Conservation (phyloP, 2,797 vertebrate genomes). For the Miichthys miiuy region DNA sequence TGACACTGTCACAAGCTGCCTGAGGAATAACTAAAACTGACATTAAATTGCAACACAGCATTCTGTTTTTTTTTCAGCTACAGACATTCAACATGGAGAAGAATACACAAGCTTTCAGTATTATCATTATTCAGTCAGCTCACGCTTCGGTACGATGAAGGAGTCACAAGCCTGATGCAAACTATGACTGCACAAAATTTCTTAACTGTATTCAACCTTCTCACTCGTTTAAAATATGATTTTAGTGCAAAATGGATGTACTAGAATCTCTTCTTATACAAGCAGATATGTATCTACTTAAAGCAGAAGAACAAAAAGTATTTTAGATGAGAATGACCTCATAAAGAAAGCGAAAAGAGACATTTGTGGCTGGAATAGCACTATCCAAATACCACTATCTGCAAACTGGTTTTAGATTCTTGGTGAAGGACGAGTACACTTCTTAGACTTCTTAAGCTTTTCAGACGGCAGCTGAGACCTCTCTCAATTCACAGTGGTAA, state of each 20-base stretch:
- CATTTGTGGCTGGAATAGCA: neutral
- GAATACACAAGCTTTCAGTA: neutral
- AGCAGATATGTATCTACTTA: neutral
- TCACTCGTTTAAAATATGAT: neutral
- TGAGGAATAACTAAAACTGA: constrained; percentile 36
- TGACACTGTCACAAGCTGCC: constrained; percentile 25
- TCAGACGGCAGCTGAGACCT: constrained; percentile 1
- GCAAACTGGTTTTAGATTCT: neutral
- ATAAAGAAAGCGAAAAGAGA: neutral
- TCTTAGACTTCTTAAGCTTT: constrained; percentile 1
- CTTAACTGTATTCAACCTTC: neutral
- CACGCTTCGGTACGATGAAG: neutral
- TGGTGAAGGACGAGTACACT: neutral
- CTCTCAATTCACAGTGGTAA: constrained; percentile 8
- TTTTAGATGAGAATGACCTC: neutral
- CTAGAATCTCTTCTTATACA: neutral
- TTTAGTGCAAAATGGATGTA: neutral
- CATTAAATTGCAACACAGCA: constrained; percentile 15
- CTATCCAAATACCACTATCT: too few species aligned
- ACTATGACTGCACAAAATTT: neutral
- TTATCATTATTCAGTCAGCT: constrained; percentile 8
- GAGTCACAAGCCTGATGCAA: constrained; percentile 1
- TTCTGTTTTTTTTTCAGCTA: neutral
- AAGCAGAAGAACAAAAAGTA: neutral
- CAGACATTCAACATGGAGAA: neutral